Evolutionary conservation across 1,140 invertebrate species (phyloP).

Genomic region (Zaprionus lachaisei): DNA sequence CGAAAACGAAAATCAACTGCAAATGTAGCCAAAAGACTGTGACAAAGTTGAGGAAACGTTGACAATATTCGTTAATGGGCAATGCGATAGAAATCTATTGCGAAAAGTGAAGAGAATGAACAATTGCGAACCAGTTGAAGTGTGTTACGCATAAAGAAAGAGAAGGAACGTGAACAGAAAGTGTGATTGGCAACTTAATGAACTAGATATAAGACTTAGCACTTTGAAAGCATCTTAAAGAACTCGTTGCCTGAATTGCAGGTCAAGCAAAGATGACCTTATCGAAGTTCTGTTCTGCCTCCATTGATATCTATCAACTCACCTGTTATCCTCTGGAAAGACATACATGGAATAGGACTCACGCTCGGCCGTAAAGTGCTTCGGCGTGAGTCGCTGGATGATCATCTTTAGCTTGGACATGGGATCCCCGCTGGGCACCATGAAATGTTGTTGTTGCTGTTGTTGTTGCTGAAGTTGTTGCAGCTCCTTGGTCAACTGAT

Average conservation of each 20-base stretch:
- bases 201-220: background rate
- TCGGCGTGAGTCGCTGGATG: slow-evolving; percentile 77
- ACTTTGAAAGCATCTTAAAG: background rate
- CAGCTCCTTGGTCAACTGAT: slow-evolving; percentile 59
- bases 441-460: slow-evolving; percentile 60
- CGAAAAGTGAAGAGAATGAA: background rate
- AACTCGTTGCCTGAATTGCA: no score
- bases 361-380: slow-evolving; percentile 88
- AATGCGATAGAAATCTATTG: slow-evolving; percentile 7
- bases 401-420: slow-evolving; percentile 79
- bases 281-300: no score
- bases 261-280: no score
- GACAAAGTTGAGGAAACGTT: slow-evolving; percentile 15
- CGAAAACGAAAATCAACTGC: slow-evolving; percentile 17
- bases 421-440: slow-evolving; percentile 61
- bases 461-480: slow-evolving; percentile 62
- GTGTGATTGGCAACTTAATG: background rate
- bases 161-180: background rate
- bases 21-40: slow-evolving; percentile 8
- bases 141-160: background rate
- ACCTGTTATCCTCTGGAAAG: slow-evolving; percentile 92
- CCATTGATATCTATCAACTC: slow-evolving; percentile 43
- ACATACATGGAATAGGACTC: slow-evolving; percentile 94
- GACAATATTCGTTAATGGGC: slow-evolving; percentile 5
- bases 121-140: background rate